Evolutionary conservation across 2,797 vertebrate species (phyloP).

Genomic region (Syngnathus acus): DNA sequence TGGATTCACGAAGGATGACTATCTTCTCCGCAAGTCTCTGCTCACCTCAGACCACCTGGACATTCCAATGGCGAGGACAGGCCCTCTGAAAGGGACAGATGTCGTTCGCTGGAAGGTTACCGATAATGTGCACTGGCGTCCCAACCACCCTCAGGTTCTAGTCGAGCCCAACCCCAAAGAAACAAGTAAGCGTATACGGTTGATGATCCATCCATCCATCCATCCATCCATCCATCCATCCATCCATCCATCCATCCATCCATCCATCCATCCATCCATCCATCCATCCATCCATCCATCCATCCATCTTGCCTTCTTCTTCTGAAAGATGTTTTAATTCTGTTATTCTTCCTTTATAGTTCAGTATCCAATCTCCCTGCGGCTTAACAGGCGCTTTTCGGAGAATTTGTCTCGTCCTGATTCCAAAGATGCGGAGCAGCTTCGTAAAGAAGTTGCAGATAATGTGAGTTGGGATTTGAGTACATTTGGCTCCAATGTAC

Average conservation of each 20-base stretch:
- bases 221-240: too few relatives aligned
- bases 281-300: too few relatives aligned
- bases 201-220: too few relatives aligned
- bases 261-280: too few relatives aligned
- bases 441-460: constrained; percentile 83
- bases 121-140: constrained; percentile 82
- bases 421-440: constrained; percentile 75
- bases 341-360: constrained; percentile 43
- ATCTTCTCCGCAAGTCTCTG: constrained; percentile 84
- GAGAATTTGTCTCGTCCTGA: constrained; percentile 78
- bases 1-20: constrained; percentile 94
- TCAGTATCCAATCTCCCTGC: constrained; percentile 80
- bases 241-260: too few relatives aligned
- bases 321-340: background rate
- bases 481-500: background rate
- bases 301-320: too few relatives aligned
- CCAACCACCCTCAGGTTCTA: constrained; percentile 56
- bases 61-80: constrained; percentile 83
- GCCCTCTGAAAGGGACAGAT: constrained; percentile 83
- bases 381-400: constrained; percentile 78
- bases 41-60: constrained; percentile 87
- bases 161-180: constrained; percentile 77
- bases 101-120: constrained; percentile 88
- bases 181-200: constrained; percentile 68
- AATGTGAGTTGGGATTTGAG: constrained; percentile 69